These are phyloP conservation scores for Caenorhabditis uteleia DNA, from an alignment of 2,888 invertebrate species.

Conservation along the genomic window DNA sequence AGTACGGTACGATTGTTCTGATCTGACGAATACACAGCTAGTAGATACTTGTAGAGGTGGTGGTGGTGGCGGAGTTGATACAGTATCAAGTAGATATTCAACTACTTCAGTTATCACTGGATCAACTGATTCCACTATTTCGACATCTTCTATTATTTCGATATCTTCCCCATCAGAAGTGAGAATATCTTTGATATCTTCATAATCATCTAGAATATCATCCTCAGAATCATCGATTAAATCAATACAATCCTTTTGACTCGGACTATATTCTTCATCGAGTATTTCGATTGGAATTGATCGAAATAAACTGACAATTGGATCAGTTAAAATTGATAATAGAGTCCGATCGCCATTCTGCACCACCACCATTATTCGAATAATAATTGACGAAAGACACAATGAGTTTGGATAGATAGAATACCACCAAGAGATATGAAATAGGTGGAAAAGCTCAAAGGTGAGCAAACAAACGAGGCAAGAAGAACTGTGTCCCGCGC, in stretches of 20 bases:
- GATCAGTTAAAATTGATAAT: conserved; percentile 14
- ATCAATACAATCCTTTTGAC: conserved; percentile 25
- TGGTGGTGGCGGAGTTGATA: background rate
- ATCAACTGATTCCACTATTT: background rate
- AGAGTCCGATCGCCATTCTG: too few species aligned
- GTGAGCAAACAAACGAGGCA: too few species aligned
- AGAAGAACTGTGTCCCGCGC: too few species aligned
- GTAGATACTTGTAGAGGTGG: conserved; percentile 6
- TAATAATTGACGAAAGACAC: too few species aligned
- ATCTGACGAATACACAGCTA: conserved; percentile 24
- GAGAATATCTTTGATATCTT: background rate
- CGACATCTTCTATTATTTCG: background rate
- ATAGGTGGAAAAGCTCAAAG: too few species aligned
- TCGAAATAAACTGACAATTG: conserved; percentile 21
- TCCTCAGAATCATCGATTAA: conserved; percentile 4
- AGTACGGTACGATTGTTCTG: conserved; percentile 12
- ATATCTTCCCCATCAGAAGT: background rate
- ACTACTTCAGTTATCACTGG: background rate
- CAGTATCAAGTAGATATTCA: too few species aligned
- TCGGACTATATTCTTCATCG: conserved; percentile 30
- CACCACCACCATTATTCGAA: too few species aligned
- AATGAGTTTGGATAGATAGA: too few species aligned
- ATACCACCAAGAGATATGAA: too few species aligned
- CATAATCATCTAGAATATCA: too few species aligned
- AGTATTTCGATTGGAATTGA: conserved; percentile 29